Evolutionary conservation across 2,113 vertebrate genomes (phyloP).

Genomic region (Psilopogon haemacephalus): DNA sequence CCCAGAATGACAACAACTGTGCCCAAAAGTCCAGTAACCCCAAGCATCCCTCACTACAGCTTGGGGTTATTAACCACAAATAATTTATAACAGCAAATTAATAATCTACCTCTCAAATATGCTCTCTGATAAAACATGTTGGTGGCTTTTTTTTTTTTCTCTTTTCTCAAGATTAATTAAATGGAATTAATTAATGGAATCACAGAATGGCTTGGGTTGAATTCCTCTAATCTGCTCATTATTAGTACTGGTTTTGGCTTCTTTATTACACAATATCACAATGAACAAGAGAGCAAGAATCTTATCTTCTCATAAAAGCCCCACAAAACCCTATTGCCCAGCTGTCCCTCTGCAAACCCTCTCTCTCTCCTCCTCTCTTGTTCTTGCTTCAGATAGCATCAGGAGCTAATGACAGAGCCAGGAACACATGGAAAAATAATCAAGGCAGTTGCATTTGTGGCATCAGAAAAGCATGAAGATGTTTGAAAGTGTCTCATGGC

Average conservation of each 20-base stretch:
- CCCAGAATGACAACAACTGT: rapidly evolving
- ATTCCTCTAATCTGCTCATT: conserved; percentile 51
- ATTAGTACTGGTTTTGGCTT: not conserved
- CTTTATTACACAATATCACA: conserved; percentile 20
- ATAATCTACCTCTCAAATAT: conserved; percentile 54
- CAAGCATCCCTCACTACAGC: not conserved
- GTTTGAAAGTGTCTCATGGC: not conserved
- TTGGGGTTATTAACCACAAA: conserved; percentile 32
- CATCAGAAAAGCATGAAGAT: not conserved
- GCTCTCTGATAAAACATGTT: conserved; percentile 45
- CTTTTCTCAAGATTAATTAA: conserved; percentile 34
- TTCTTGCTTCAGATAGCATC: not conserved
- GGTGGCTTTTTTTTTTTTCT: not conserved
- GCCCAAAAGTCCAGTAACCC: not conserved
- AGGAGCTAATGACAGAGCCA: not conserved
- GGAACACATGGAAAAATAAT: not conserved
- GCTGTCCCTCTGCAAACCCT: not conserved
- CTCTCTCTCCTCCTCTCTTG: not conserved
- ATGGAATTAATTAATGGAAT: not conserved
- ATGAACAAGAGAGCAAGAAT: conserved; percentile 16
- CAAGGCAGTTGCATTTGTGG: rapidly evolving
- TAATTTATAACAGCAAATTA: conserved; percentile 27
- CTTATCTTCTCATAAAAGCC: conserved; percentile 4
- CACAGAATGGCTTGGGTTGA: too few species aligned
- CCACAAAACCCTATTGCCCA: not conserved